Conservation (phyloP, 2,113 vertebrate genomes). For the Ptilorrhoa leucosticta region DNA sequence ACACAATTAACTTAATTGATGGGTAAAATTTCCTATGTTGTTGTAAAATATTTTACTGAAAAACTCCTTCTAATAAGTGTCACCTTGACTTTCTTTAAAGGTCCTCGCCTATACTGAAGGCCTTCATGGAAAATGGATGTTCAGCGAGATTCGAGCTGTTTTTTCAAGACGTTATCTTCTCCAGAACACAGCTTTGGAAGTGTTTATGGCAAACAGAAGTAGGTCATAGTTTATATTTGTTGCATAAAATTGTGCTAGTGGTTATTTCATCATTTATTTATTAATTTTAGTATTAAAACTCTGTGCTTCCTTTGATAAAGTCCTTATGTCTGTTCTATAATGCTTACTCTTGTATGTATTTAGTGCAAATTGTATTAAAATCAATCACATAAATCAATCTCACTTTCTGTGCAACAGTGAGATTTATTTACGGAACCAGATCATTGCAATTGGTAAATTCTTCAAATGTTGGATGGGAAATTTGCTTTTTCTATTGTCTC, state of each 20-base stretch:
- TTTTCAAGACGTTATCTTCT: slow-evolving; percentile 94
- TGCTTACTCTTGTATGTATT: neutral
- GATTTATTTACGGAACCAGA: neutral
- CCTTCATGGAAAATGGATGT: slow-evolving; percentile 99
- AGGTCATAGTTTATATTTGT: slow-evolving; percentile 43
- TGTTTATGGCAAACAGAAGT: slow-evolving; percentile 99
- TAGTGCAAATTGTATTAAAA: neutral
- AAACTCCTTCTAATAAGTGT: neutral
- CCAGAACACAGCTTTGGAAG: slow-evolving; percentile 93
- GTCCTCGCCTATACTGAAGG: slow-evolving; percentile 93
- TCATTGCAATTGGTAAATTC: neutral
- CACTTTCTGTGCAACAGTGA: neutral
- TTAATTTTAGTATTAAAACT: neutral
- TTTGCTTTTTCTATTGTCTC: neutral
- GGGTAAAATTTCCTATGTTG: neutral
- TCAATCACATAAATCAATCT: neutral
- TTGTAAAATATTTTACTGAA: neutral
- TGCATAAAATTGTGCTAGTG: neutral
- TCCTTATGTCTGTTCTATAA: neutral
- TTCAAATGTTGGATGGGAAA: neutral
- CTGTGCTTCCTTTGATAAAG: neutral
- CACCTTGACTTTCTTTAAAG: slow-evolving; percentile 65
- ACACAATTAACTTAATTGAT: neutral
- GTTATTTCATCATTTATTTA: neutral
- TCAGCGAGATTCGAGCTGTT: slow-evolving; percentile 97